These are phyloP conservation scores for Sturmia bella DNA, from an alignment of 2,888 invertebrate genomes.

Conservation along the genomic window DNA sequence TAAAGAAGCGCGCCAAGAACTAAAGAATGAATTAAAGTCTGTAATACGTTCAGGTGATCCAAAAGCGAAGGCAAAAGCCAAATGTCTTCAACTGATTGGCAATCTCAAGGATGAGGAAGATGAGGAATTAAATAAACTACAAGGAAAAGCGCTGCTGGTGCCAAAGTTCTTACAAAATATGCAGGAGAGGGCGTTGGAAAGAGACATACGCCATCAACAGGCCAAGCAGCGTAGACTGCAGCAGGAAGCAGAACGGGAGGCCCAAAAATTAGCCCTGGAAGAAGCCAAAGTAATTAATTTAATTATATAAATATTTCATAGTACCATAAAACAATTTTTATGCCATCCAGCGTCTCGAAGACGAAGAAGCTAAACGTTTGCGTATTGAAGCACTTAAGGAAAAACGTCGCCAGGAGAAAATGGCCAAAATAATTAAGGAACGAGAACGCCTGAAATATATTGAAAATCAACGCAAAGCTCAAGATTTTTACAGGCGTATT, in stretches of 20 bases:
- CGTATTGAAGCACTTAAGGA: constrained; percentile 85
- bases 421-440: constrained; percentile 85
- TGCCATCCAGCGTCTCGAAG: constrained; percentile 78
- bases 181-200: constrained; percentile 87
- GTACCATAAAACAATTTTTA: not conserved
- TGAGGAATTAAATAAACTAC: constrained; percentile 76
- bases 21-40: constrained; percentile 84
- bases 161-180: constrained; percentile 88
- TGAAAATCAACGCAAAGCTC: constrained; percentile 81
- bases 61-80: constrained; percentile 83
- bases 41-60: constrained; percentile 84
- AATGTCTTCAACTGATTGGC: constrained; percentile 80
- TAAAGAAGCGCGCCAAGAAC: constrained; percentile 84
- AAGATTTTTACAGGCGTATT: constrained; percentile 80
- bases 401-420: constrained; percentile 84
- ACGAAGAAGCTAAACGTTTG: constrained; percentile 85
- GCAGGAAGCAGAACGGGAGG: constrained; percentile 81
- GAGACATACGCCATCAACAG: constrained; percentile 82
- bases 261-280: constrained; percentile 79
- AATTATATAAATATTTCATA: too few relatives aligned
- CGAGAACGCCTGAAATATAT: constrained; percentile 82
- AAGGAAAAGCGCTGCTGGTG: constrained; percentile 81
- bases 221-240: constrained; percentile 80
- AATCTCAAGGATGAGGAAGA: constrained; percentile 79
- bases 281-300: constrained; percentile 80